A percentile compares a stretch with the other conserved stretches of the same genome.
These are phyloP conservation scores for Hoplostethus atlanticus DNA, from an alignment of 2,797 vertebrate genomes.

Conservation along the genomic window DNA sequence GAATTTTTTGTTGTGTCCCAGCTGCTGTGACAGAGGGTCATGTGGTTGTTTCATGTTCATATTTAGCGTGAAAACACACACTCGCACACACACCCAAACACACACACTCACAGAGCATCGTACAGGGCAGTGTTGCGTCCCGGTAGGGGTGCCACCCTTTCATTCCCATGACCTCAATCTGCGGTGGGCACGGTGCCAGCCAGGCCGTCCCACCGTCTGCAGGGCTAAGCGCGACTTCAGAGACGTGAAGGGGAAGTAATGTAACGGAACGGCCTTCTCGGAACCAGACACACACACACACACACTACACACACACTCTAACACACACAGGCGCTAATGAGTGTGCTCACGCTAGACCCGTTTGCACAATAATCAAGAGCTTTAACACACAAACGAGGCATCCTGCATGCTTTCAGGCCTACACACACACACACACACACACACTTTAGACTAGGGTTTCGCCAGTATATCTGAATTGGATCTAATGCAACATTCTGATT, in stretches of 20 bases:
- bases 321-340: no score
- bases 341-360: no score
- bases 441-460: no score
- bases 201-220: slow-evolving; percentile 47
- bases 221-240: slow-evolving; percentile 19
- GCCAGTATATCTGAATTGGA: no score
- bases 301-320: no score
- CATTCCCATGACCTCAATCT: slow-evolving; percentile 74
- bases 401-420: no score
- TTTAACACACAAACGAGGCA: no score
- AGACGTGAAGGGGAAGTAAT: slow-evolving; percentile 31
- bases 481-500: no score
- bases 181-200: slow-evolving; percentile 51
- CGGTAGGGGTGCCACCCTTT: slow-evolving; percentile 53
- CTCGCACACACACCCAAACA: slow-evolving; percentile 3
- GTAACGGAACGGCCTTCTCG: not conserved
- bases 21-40: slow-evolving; percentile 32
- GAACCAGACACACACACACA: no score
- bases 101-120: not conserved
- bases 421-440: no score
- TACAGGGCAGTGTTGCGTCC: slow-evolving; percentile 20
- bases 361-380: no score
- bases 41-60: slow-evolving; percentile 28
- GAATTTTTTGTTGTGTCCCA: slow-evolving; percentile 4
- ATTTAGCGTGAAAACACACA: slow-evolving; percentile 26